Percentiles rank a stretch among this genome's conserved stretches.
phyloP scores from a whole-genome alignment of 2,888 invertebrate genomes.

The Torymus tubicola region DNA sequence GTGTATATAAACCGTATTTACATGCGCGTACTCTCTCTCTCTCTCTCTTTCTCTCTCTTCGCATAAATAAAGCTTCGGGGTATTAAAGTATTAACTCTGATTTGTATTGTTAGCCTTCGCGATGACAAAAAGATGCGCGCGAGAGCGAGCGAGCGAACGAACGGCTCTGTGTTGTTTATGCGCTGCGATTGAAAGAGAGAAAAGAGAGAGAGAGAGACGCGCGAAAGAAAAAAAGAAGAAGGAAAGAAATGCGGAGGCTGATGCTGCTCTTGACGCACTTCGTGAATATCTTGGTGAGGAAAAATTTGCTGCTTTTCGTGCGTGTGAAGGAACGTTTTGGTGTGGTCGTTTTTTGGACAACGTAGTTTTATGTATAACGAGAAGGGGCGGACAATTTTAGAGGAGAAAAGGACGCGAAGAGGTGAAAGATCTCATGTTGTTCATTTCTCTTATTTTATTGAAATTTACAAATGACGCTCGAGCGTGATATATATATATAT shows the following conservation, averaged over 20 bases:
- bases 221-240: not conserved
- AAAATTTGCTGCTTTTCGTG: too few species aligned
- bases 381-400: too few species aligned
- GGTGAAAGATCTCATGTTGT: too few species aligned
- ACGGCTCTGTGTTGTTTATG: not conserved
- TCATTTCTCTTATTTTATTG: too few species aligned
- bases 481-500: too few species aligned
- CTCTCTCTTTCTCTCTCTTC: not conserved
- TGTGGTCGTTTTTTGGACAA: too few species aligned
- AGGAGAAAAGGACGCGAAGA: too few species aligned
- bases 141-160: not conserved
- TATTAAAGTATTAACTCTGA: conserved; percentile 55
- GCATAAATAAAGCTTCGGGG: conserved; percentile 29
- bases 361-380: too few species aligned
- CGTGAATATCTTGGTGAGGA: too few species aligned
- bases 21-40: not conserved
- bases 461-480: too few species aligned
- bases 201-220: not conserved
- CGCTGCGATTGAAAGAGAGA: not conserved
- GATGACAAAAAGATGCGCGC: conserved; percentile 37
- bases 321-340: too few species aligned
- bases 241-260: not conserved
- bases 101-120: conserved; percentile 46
- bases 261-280: too few species aligned
- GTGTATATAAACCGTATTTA: not conserved